phyloP scores from a whole-genome alignment of 2,888 invertebrate genomes.

The Sinelater perroti region DNA sequence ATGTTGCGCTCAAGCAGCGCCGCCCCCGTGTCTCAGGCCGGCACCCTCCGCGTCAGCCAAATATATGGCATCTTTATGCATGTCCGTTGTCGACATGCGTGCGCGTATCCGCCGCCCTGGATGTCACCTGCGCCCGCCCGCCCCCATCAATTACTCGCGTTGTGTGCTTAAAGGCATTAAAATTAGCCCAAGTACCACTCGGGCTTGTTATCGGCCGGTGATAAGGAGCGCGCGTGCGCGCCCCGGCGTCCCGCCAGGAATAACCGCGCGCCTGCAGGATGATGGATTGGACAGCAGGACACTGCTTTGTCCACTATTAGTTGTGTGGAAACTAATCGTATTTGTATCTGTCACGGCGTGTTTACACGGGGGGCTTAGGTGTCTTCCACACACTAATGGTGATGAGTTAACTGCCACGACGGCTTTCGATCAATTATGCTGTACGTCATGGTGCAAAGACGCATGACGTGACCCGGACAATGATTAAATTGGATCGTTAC shows the following conservation, averaged over 20 bases:
- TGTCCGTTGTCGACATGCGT: conserved; percentile 41
- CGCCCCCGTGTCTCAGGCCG: conserved; percentile 30
- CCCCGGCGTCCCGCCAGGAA: conserved; percentile 42
- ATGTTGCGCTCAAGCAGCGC: conserved; percentile 7
- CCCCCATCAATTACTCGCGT: conserved; percentile 54
- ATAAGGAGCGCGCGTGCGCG: conserved; percentile 55
- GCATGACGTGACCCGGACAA: no score
- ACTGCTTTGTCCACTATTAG: conserved; percentile 42
- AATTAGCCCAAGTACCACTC: conserved; percentile 59
- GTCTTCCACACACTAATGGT: conserved; percentile 1
- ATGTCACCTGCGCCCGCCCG: conserved; percentile 39
- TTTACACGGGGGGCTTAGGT: conserved; percentile 9
- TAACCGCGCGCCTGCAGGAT: conserved; percentile 43
- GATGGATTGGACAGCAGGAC: conserved; percentile 46
- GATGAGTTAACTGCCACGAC: not conserved
- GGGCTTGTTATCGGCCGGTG: conserved; percentile 51
- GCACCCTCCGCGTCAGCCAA: conserved; percentile 37
- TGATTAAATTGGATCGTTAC: no score
- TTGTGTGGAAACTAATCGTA: conserved; percentile 47
- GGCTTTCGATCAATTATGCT: conserved; percentile 6
- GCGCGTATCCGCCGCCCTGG: conserved; percentile 34
- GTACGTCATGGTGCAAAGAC: no score
- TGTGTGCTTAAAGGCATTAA: conserved; percentile 60
- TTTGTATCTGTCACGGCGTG: conserved; percentile 41
- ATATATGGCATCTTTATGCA: conserved; percentile 44